Conservation (phyloP, 1,140 invertebrate genomes). For the Lepidurus apus region DNA sequence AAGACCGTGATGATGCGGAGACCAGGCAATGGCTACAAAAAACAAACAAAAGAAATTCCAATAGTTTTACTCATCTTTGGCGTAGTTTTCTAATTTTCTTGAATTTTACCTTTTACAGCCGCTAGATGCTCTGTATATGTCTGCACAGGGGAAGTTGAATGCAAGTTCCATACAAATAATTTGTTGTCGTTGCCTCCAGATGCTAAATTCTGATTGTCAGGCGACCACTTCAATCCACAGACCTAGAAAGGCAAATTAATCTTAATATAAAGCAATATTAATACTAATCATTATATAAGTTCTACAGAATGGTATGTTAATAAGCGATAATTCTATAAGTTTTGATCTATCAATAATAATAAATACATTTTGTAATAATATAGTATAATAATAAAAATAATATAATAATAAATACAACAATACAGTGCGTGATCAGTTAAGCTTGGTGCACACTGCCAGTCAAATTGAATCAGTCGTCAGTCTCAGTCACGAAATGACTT, state of each 20-base stretch:
- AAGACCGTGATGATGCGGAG: conserved; percentile 96
- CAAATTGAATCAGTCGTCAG: too few relatives aligned
- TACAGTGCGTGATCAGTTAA: too few relatives aligned
- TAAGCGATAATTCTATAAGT: too few relatives aligned
- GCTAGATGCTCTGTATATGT: conserved; percentile 97
- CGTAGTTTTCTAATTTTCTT: not conserved
- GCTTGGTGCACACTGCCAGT: too few relatives aligned
- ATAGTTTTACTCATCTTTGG: not conserved
- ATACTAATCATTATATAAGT: not conserved
- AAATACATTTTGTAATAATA: too few relatives aligned
- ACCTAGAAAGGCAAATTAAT: conserved; percentile 47
- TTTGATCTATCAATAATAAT: too few relatives aligned
- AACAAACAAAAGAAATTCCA: conserved; percentile 30
- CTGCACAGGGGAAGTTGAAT: conserved; percentile 81
- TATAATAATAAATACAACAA: too few relatives aligned
- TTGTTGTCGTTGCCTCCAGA: conserved; percentile 99
- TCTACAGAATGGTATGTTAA: too few relatives aligned
- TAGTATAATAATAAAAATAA: too few relatives aligned
- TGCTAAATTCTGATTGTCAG: conserved; percentile 95
- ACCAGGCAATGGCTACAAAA: conserved; percentile 89
- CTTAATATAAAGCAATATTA: too few relatives aligned
- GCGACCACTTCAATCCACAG: conserved; percentile 99
- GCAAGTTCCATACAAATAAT: conserved; percentile 95
- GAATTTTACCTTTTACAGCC: conserved; percentile 71
- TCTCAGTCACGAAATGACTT: too few relatives aligned